Evolutionary conservation across 1,140 invertebrate species (phyloP).

Genomic region (Drosophila punjabiensis): DNA sequence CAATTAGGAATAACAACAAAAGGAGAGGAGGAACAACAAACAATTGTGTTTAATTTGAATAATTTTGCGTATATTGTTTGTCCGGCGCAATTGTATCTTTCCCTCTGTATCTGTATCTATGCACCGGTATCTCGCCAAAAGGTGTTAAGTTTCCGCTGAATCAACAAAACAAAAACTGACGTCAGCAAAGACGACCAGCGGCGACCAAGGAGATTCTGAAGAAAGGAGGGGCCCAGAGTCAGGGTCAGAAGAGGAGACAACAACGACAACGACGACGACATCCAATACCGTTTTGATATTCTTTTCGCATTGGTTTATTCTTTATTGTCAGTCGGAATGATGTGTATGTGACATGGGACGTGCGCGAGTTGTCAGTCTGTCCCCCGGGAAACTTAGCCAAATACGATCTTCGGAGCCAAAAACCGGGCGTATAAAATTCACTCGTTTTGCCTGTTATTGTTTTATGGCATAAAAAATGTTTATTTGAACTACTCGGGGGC

Average conservation of each 20-base stretch:
- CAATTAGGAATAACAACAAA: slow-evolving; percentile 43
- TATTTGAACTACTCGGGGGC: slow-evolving; percentile 23
- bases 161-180: slow-evolving; percentile 40
- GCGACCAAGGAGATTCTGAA: not conserved
- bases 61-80: slow-evolving; percentile 78
- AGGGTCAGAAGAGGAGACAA: not conserved
- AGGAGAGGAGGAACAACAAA: slow-evolving; percentile 11
- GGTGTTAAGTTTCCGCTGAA: slow-evolving; percentile 61
- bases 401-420: slow-evolving; percentile 24
- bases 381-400: slow-evolving; percentile 16
- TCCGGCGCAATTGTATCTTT: slow-evolving; percentile 22
- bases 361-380: slow-evolving; percentile 34
- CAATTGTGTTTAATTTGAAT: slow-evolving; percentile 63
- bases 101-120: slow-evolving; percentile 25
- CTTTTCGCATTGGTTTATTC: slow-evolving; percentile 15
- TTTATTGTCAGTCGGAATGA: slow-evolving; percentile 32
- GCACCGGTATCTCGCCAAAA: slow-evolving; percentile 43
- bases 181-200: slow-evolving; percentile 26
- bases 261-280: slow-evolving; percentile 14
- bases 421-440: slow-evolving; percentile 28
- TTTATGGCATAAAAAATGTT: slow-evolving; percentile 34
- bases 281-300: slow-evolving; percentile 34
- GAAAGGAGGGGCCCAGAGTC: not conserved
- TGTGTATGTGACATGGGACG: slow-evolving; percentile 33
- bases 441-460: slow-evolving; percentile 12